Evolutionary conservation across 2,113 vertebrate genomes (phyloP), one percentile per base, ranked within the genome.

Genomic region (Australoheros scitulus): DNA sequence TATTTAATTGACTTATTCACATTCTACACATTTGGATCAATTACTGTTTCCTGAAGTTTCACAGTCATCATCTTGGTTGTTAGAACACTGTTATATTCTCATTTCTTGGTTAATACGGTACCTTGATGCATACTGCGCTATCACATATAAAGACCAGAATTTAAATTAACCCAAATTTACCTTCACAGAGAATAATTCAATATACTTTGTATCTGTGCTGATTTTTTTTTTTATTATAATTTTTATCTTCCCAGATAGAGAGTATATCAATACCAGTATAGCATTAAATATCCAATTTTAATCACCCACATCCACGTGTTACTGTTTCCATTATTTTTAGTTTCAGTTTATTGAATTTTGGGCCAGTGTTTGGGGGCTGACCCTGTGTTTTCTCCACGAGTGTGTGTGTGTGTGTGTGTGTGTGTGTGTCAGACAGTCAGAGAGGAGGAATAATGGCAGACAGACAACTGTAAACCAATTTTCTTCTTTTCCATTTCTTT

Each of bases 391-490:
- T 84, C 24, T 72, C 47, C 26, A 55, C 8, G 57, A 56, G 24
- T 76, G 29, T 17, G 15, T 22, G n/a, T 80, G 55, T 59, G 38
- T 29, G 29, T 29, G 29, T 29, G 29, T 29, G 29, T 29, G 24
- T 76, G 55, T 59, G 38, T 29, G 29, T 29, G 29, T 29, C 56
- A 75, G 14, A 77, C 26, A 83, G 76, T 57, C 57, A 70, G 11
- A 79, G 38, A 87, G 76, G 43, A 22, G 56, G 81, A 83, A 81
- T 84, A 86, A 87, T 78, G 56, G 81, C 79, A 85, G 82, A 78
- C 85, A 80, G 77, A 87, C 86, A 89, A 80, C 76, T 86, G 79
- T 75, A 80, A 87, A 89, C 70, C 84, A 82, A 81, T 80, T 90
- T 88, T 88, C 81, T 74, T 72, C 36, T 90, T 85, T 72, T 81